phyloP scores from a whole-genome alignment of 2,113 vertebrate species.

The human (Homo sapiens) region DNA sequence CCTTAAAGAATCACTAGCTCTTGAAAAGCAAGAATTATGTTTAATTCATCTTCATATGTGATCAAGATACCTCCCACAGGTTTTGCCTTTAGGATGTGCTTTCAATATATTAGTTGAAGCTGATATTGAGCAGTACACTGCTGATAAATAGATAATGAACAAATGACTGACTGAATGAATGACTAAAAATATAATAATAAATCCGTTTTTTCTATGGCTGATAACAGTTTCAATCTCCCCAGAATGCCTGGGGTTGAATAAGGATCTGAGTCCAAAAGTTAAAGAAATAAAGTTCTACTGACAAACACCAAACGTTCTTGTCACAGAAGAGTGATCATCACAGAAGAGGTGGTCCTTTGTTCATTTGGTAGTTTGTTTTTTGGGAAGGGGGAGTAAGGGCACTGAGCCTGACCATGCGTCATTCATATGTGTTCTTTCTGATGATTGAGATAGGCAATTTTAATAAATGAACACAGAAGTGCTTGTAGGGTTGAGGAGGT shows the following conservation, averaged over 20 bases:
- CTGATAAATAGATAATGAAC: neutral
- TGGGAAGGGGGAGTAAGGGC: accelerated
- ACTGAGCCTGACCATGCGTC: neutral
- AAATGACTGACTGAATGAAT: neutral
- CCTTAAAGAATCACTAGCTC: neutral
- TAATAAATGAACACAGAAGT: neutral
- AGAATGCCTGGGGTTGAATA: neutral
- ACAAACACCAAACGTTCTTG: neutral
- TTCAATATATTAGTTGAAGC: neutral
- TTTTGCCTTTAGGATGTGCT: neutral
- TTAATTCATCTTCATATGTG: neutral
- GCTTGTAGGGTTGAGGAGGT: too few species aligned
- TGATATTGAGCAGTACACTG: neutral
- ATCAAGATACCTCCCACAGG: neutral
- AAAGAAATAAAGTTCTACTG: neutral
- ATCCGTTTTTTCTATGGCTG: neutral
- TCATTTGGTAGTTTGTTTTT: neutral
- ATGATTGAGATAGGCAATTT: neutral
- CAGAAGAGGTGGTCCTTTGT: neutral
- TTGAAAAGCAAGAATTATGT: neutral
- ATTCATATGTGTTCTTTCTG: neutral
- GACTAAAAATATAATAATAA: neutral
- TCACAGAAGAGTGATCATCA: too few species aligned
- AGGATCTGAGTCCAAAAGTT: neutral
- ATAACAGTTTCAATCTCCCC: neutral